Percentiles rank a stretch among this genome's conserved stretches.
These are phyloP conservation scores for Gopherus flavomarginatus DNA, from an alignment of 2,113 vertebrate species.

Conservation along the genomic window DNA sequence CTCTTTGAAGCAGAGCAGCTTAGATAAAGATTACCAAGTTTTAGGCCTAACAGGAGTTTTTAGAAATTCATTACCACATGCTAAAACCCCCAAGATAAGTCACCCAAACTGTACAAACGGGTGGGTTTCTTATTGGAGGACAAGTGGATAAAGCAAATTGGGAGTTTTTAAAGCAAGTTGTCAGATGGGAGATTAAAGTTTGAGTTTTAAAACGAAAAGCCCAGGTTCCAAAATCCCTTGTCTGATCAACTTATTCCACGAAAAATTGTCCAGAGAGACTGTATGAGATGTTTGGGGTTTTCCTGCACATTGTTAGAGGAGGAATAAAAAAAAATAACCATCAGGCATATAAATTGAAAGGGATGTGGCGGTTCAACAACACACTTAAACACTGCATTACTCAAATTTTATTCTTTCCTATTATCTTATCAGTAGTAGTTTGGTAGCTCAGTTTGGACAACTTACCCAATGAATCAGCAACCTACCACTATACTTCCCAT, in stretches of 20 bases:
- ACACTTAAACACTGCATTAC: neutral
- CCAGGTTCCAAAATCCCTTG: neutral
- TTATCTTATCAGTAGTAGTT: neutral
- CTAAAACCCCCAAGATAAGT: neutral
- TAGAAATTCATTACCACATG: neutral
- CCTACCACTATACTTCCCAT: neutral
- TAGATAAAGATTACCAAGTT: neutral
- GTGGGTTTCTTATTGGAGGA: neutral
- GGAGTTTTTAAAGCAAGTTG: neutral
- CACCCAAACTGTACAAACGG: neutral
- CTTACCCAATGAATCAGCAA: neutral
- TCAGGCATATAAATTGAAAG: neutral
- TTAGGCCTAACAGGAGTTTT: neutral
- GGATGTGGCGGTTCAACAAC: neutral
- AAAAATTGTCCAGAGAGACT: neutral
- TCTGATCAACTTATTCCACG: neutral
- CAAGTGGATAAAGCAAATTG: neutral
- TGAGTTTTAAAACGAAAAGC: neutral
- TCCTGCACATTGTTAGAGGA: neutral
- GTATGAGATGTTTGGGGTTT: neutral
- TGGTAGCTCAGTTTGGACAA: too few relatives aligned
- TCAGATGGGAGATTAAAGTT: neutral
- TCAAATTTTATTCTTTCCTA: neutral
- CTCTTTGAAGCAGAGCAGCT: neutral
- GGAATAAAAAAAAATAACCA: neutral